Conservation (phyloP, 2,888 invertebrate species). For the Carabus problematicus region DNA sequence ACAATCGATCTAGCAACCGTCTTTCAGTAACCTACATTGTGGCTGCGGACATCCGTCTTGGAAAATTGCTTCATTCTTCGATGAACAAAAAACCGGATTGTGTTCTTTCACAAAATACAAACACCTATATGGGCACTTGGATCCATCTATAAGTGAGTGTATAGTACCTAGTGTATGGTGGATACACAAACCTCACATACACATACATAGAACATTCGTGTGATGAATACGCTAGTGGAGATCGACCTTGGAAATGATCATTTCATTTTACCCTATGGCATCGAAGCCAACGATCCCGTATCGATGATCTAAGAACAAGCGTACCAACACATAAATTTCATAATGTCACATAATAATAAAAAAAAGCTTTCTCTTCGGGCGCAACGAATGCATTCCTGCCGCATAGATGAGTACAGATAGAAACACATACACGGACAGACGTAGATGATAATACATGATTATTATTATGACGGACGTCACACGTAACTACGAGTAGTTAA, state of each 20-base stretch:
- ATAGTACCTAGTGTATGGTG: background rate
- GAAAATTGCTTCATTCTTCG: conserved; percentile 1
- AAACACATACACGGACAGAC: background rate
- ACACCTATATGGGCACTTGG: too few species aligned
- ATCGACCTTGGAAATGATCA: conserved; percentile 34
- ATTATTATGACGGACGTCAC: conserved; percentile 7
- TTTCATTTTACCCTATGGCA: conserved; percentile 24
- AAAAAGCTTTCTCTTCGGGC: conserved; percentile 40
- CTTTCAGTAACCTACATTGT: conserved; percentile 33
- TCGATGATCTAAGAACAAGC: conserved; percentile 31
- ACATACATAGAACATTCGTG: background rate
- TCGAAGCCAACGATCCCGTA: conserved; percentile 22
- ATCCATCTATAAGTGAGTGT: background rate
- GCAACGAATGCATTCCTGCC: conserved; percentile 24
- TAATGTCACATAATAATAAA: conserved; percentile 34
- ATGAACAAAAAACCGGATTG: background rate
- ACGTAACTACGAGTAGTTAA: conserved; percentile 3
- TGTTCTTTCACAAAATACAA: background rate
- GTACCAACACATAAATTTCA: conserved; percentile 33
- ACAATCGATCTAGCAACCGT: background rate
- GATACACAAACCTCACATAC: background rate
- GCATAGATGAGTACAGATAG: conserved; percentile 2
- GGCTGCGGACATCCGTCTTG: conserved; percentile 29
- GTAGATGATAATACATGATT: conserved; percentile 23
- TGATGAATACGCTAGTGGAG: background rate